Base-by-base conservation (phyloP, 2,797 vertebrate species). In the Sternarchorhynchus goeldii region DNA sequence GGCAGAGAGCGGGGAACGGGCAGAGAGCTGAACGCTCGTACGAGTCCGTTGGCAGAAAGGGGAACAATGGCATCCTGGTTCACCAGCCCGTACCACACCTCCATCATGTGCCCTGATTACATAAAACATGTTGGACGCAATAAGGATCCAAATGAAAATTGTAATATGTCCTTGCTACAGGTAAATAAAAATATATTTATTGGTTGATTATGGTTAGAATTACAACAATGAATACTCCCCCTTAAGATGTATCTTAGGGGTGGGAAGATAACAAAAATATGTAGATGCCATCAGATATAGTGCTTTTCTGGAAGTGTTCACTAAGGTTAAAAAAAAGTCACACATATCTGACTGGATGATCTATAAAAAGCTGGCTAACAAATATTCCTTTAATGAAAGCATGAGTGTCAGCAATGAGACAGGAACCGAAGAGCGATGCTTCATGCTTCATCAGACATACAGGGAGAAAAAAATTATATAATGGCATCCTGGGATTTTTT, bases 231-330 rank as follows among this genome's bases (percentile, higher is more conserved):
- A n/a, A 65, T 36, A 45, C 29, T 73, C 31, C 7, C 1, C 55
- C 70, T 53, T 71, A 3, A 32, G 34, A 32, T 55, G 5, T 41
- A 20, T 20, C 21, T 20, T 29, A 18, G 16, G 6, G 34, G 5
- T 29, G 57, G 53, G 67, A 60, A 45, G 53, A 36, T 25, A 25
- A 25, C 32, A 73, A 6, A 69, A 55, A 76, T 80, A 75, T 81
- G 66, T 75, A 77, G 62, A 73, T 75, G 75, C 45, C 82, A 79
- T 76, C 81, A 84, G 62, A 69, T 77, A 71, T 73, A 53, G 63
- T 76, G 65, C 74, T 59, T 50, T 63, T 81, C 65, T 74, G 76
- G 73, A 74, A 69, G 75, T 67, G 63, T 66, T 75, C 69, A 74
- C 59, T 2, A 18, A 58, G 41, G 29, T 53, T 31, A 72, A 79